Evolutionary conservation across 53 echinoderm and acorn worm genomes (phyloP), one percentile per base, ranked within the genome.

Genomic region (Glandiceps talaboti): DNA sequence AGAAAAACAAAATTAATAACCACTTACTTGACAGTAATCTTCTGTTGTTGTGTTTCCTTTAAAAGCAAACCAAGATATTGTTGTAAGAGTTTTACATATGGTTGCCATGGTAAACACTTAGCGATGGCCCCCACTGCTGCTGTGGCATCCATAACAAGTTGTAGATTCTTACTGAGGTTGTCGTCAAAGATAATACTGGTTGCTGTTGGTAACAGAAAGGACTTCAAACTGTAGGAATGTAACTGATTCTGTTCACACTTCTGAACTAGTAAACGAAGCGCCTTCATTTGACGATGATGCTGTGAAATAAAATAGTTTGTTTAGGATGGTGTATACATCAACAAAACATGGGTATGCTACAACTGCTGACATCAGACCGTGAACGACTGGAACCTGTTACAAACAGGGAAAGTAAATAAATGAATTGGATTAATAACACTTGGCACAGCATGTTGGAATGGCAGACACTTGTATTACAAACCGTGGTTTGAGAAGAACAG

Each of bases 211-310:
- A 97, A 78, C 31, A 97, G 82, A 79, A 89, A 97, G 28, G 90
- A 85, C 74, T 88, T 84, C 73, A 97, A 86, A 77, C 82, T 89
- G 73, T 78, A 86, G 30, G 85, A 32, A 0, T 86, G 77, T 0
- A 97, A 79, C 30, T 87, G 83, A 12, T 80, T 82, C 33, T 97
- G 78, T 78, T 81, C 78, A 85, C 93, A 91, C 76, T 89, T 82
- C 14, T 84, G 86, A 79, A 92, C 75, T 29, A 97, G 81, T 73
- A 82, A 85, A 1, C 93, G 92, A 0, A 97, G 82, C 0, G 97
- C 97, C 79, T 93, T 83, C 85, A 93, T 90, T 28, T 92, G 84
- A 33, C 97, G 82, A 80, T 97, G 97, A 74, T 88, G 87, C 97
- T 97, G 79, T 26, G 20, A 80, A 25, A 73, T 73, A 14, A 79